These are phyloP conservation scores for Holcopasites calliopsidis DNA, from an alignment of 1,140 invertebrate genomes.

Conservation along the genomic window DNA sequence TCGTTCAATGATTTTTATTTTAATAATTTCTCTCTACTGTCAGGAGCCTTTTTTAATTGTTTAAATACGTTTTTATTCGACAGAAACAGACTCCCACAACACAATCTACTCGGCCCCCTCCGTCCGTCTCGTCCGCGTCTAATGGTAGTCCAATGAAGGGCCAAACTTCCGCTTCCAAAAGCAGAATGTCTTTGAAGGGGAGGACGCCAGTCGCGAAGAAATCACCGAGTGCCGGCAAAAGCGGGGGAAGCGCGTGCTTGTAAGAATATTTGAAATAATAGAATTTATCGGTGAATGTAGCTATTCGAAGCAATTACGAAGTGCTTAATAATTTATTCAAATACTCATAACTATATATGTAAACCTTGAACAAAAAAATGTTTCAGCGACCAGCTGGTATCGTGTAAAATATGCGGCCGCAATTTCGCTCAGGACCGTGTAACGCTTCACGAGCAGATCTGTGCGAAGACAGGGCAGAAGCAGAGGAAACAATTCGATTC, in stretches of 20 bases:
- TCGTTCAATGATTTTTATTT: too few relatives aligned
- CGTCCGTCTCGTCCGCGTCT: constrained; percentile 55
- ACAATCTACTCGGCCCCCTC: constrained; percentile 44
- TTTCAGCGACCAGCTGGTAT: constrained; percentile 74
- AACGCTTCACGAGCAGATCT: constrained; percentile 90
- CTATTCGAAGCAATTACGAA: too few relatives aligned
- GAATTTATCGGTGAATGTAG: too few relatives aligned
- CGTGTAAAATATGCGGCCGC: constrained; percentile 85
- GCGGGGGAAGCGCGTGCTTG: background rate
- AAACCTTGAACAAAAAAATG: background rate
- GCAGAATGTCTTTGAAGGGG: constrained; percentile 62
- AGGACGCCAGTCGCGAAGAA: constrained; percentile 29
- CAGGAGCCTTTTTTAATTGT: too few relatives aligned
- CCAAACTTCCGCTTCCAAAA: constrained; percentile 43
- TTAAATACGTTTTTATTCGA: background rate
- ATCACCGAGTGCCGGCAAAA: constrained; percentile 29
- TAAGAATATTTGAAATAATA: constrained; percentile 31
- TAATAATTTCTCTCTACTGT: too few relatives aligned
- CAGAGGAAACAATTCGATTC: constrained; percentile 94
- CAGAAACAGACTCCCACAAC: constrained; percentile 54
- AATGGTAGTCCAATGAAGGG: constrained; percentile 39
- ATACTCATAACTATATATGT: background rate
- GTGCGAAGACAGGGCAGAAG: constrained; percentile 86
- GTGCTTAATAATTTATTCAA: too few relatives aligned
- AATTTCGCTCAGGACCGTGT: constrained; percentile 90